phyloP scores from a whole-genome alignment of 2,888 invertebrate species.

The Mactromeris polynyma region DNA sequence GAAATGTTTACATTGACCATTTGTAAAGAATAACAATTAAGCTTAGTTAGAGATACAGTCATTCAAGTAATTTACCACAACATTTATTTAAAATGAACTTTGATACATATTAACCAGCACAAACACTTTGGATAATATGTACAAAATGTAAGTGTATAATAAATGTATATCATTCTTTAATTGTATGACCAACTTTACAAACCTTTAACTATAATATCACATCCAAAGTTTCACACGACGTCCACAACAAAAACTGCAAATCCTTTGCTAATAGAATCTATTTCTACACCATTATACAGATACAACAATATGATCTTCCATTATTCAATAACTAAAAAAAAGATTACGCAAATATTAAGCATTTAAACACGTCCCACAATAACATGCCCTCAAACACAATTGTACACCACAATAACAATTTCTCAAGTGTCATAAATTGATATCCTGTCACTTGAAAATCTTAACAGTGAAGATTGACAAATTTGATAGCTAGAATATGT shows the following conservation, averaged over 20 bases:
- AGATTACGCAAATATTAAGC: not conserved
- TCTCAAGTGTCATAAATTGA: constrained; percentile 13
- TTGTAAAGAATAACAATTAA: no score
- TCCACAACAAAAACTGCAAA: not conserved
- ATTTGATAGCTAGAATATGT: not conserved
- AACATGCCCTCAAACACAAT: constrained; percentile 4
- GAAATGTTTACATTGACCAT: no score
- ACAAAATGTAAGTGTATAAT: no score
- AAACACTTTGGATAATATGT: no score
- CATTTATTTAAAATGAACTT: no score
- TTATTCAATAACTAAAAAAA: not conserved
- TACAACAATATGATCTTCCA: not conserved
- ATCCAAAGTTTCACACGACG: not conserved
- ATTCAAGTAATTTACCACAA: no score
- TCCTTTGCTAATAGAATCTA: not conserved
- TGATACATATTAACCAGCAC: no score
- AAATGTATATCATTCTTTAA: no score
- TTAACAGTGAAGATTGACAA: not conserved
- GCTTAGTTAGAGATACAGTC: no score
- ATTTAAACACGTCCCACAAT: not conserved
- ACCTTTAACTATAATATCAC: not conserved
- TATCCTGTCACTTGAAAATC: constrained; percentile 14
- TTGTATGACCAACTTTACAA: not conserved
- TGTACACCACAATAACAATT: not conserved
- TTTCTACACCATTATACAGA: not conserved